These are phyloP conservation scores for Mythimna vitellina DNA, from an alignment of 2,888 invertebrate genomes.

Conservation along the genomic window DNA sequence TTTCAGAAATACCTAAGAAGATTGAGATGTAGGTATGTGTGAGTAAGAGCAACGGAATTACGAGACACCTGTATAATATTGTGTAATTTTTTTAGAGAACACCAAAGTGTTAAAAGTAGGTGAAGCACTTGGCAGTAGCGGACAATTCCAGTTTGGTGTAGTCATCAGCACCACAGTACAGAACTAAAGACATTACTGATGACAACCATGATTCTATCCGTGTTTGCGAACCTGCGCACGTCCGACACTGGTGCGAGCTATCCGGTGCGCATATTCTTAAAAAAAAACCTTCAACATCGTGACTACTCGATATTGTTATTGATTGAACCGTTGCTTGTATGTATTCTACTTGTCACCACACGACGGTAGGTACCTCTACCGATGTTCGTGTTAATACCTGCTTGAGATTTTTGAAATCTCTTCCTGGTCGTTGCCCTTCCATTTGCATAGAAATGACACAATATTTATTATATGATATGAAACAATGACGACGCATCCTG, in stretches of 20 bases:
- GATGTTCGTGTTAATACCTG: constrained; percentile 6
- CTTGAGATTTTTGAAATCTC: constrained; percentile 46
- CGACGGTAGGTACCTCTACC: neutral
- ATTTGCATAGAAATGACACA: constrained; percentile 62
- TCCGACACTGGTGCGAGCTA: constrained; percentile 69
- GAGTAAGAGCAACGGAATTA: constrained; percentile 42
- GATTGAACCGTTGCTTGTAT: constrained; percentile 64
- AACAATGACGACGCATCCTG: constrained; percentile 73
- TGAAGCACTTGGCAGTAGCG: constrained; percentile 17
- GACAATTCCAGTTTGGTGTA: constrained; percentile 22
- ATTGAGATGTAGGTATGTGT: constrained; percentile 13
- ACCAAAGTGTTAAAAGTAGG: constrained; percentile 9
- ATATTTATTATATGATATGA: constrained; percentile 54
- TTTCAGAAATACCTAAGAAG: constrained; percentile 40
- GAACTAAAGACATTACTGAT: constrained; percentile 58
- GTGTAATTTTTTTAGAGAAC: constrained; percentile 23
- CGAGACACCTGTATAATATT: constrained; percentile 33
- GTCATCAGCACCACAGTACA: constrained; percentile 48
- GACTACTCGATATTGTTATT: constrained; percentile 72
- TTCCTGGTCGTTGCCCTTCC: constrained; percentile 51
- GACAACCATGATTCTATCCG: constrained; percentile 61
- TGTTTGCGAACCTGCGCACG: constrained; percentile 74
- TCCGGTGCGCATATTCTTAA: constrained; percentile 74
- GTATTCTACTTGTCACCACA: constrained; percentile 54
- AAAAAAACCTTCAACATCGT: constrained; percentile 65